These are phyloP conservation scores for Sorex araneus DNA, from an alignment of 2,113 vertebrate genomes.

Conservation along the genomic window DNA sequence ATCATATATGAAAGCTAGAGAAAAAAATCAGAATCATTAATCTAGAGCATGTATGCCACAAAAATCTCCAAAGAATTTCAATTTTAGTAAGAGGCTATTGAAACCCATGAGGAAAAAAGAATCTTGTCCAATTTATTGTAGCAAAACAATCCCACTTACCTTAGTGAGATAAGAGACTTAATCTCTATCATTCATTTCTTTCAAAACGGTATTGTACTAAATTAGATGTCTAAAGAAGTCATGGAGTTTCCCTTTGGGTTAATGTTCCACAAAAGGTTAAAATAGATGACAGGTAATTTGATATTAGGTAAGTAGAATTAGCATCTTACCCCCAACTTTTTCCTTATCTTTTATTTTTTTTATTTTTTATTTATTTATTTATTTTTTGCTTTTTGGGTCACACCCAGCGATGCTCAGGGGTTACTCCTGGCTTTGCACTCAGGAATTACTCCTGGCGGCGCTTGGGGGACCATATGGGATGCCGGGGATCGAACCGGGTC, in stretches of 20 bases:
- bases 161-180: slow-evolving; percentile 28
- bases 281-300: not conserved
- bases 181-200: slow-evolving; percentile 50
- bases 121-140: slow-evolving; percentile 50
- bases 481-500: no score
- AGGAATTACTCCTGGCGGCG: no score
- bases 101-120: slow-evolving; percentile 51
- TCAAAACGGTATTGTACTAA: slow-evolving; percentile 51
- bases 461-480: no score
- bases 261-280: slow-evolving; percentile 51
- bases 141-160: slow-evolving; percentile 17
- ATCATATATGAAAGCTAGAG: slow-evolving; percentile 15
- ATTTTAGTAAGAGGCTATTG: slow-evolving; percentile 51
- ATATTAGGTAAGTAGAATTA: not conserved
- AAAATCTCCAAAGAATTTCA: slow-evolving; percentile 67
- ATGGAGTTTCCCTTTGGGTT: not conserved
- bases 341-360: slow-evolving; percentile 15
- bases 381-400: no score
- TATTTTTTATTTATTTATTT: no score
- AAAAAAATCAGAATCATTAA: slow-evolving; percentile 61
- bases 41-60: slow-evolving; percentile 34
- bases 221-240: slow-evolving; percentile 54
- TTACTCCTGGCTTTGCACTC: no score
- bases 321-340: slow-evolving; percentile 14
- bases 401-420: no score